Evolutionary conservation across 2,113 vertebrate species (phyloP), one percentile per base, ranked within the genome.

Genomic region (Tylochromis polylepis): DNA sequence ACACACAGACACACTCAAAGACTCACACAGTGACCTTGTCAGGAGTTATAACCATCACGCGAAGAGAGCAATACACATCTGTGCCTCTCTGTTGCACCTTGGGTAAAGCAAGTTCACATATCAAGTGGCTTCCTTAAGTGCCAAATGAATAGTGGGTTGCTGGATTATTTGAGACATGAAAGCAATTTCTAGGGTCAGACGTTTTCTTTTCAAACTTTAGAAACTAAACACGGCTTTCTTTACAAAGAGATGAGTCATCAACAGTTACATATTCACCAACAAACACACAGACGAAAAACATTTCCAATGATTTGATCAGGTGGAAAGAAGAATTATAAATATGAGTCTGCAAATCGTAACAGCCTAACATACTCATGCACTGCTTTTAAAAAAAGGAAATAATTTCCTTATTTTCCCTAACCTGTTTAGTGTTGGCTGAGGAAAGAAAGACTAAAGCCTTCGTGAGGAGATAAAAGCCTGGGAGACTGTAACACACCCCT

Each of bases 21-120:
- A 67, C 85, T 86, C 78, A 70, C 82, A 34, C 79, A 20, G 79
- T 87, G 90, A 94, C 94, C 94, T 95, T 93, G 93, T 92, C 92
- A 90, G 80, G 62, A 92, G 41, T 75, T 56, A 85, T 94, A 85
- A 91, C 41, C 85, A 53, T 95, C 93, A 91, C 29, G 62, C 18
- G 55, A 80, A 67, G 65, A 65, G 55, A 81, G 84, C 57, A 55
- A 60, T 83, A 75, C 70, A 91, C 85, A 87, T 87, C 77, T 81
- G 87, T 78, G 67, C 81, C 67, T 81, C 58, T 79, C 18, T 18
- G 36, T 81, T 90, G 16, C 78, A 89, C 79, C 83, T 84, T 58
- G 59, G 38, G 55, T 56, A 79, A 81, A 56, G 72, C 3, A 57
- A 46, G 70, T 60, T 38, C 38, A 88, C 24, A 12, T 72, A 53